Evolutionary conservation across 2,888 invertebrate genomes (phyloP).

Genomic region (Platycheirus albimanus): DNA sequence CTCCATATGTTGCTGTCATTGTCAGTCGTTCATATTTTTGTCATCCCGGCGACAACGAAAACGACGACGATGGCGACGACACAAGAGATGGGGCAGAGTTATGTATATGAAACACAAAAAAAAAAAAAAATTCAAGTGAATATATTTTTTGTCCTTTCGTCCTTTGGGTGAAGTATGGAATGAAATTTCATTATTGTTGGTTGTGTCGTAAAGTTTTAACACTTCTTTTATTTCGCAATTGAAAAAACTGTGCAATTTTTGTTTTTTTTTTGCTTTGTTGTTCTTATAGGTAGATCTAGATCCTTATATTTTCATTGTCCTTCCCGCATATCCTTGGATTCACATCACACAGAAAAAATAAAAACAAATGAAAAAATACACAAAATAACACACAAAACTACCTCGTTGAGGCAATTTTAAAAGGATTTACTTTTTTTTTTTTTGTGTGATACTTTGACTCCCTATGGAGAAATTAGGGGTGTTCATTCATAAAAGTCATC

Average conservation of each 20-base stretch:
- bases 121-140: conserved; percentile 35
- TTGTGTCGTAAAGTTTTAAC: conserved; percentile 74
- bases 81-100: neutral
- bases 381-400: conserved; percentile 62
- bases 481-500: conserved; percentile 73
- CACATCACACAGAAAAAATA: conserved; percentile 33
- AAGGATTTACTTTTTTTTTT: conserved; percentile 72
- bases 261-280: conserved; percentile 11
- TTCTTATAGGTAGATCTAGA: conserved; percentile 16
- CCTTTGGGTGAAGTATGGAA: conserved; percentile 67
- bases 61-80: neutral
- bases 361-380: no score
- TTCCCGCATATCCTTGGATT: conserved; percentile 16
- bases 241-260: conserved; percentile 61
- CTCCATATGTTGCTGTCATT: conserved; percentile 57
- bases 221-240: conserved; percentile 72
- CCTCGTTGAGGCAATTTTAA: conserved; percentile 72
- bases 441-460: conserved; percentile 50
- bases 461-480: conserved; percentile 68
- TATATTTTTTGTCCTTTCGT: conserved; percentile 47
- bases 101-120: conserved; percentile 3
- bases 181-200: conserved; percentile 73
- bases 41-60: conserved; percentile 15
- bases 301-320: conserved; percentile 56
- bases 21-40: conserved; percentile 55